Evolutionary conservation across 2,797 vertebrate genomes (phyloP).

Genomic region (Harpagifer antarcticus): DNA sequence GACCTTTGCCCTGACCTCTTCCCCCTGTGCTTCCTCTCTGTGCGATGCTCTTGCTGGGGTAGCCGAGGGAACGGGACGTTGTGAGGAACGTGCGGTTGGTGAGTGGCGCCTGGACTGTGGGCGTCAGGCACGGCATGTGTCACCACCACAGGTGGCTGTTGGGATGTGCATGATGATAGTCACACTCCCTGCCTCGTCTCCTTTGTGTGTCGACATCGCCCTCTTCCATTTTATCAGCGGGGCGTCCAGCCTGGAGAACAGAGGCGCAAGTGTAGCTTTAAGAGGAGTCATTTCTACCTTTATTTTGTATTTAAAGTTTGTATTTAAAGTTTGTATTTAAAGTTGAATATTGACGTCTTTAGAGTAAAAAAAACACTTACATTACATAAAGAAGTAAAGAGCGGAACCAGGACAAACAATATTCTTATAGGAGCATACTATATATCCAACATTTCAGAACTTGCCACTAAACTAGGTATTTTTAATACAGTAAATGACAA

Average conservation of each 20-base stretch:
- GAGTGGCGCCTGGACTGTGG: constrained; percentile 87
- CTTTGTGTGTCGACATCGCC: constrained; percentile 61
- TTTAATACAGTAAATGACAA: background rate
- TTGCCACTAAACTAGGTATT: background rate
- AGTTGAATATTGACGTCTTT: background rate
- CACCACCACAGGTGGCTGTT: constrained; percentile 80
- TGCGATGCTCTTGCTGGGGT: constrained; percentile 90
- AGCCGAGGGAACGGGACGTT: constrained; percentile 96
- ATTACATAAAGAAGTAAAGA: background rate
- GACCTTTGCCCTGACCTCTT: constrained; percentile 81
- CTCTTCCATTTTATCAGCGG: constrained; percentile 40
- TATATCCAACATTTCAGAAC: background rate
- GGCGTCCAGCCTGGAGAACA: background rate
- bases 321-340: too few relatives aligned
- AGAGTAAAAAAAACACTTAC: background rate
- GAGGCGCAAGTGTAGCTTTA: background rate
- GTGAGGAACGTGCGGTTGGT: constrained; percentile 96
- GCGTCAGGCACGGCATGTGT: constrained; percentile 82
- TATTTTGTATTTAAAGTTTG: too few relatives aligned
- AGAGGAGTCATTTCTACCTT: background rate
- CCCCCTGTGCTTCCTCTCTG: constrained; percentile 83
- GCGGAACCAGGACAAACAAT: background rate
- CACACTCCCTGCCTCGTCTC: constrained; percentile 72
- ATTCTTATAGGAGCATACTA: background rate
- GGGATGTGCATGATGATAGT: constrained; percentile 83